A percentile compares a stretch with the other conserved stretches of the same genome.
These are phyloP conservation scores for Neogale vison DNA, from an alignment of 2,113 vertebrate genomes.

Conservation along the genomic window DNA sequence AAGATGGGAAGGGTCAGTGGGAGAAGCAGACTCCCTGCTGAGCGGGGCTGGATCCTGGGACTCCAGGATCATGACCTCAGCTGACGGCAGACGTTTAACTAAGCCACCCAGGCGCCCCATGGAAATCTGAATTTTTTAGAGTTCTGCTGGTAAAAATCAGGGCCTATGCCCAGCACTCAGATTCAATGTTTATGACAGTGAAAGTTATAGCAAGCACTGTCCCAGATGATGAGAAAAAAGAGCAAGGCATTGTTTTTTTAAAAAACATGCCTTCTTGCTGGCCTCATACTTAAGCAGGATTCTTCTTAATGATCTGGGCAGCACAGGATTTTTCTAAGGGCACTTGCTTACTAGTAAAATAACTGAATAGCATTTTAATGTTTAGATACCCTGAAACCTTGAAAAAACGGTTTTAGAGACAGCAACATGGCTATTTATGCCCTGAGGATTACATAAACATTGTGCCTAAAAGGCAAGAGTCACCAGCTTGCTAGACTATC, in stretches of 20 bases:
- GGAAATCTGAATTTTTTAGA: not conserved
- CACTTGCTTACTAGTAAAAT: slow-evolving; percentile 40
- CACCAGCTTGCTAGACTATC: slow-evolving; percentile 8
- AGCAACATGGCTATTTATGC: not conserved
- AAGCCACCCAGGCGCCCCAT: not conserved
- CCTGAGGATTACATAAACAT: not conserved
- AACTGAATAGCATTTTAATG: slow-evolving; percentile 49
- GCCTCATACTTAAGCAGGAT: not conserved
- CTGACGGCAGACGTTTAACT: not conserved
- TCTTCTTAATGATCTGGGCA: slow-evolving; percentile 5
- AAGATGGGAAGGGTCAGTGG: not conserved
- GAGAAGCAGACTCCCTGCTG: not conserved
- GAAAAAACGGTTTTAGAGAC: slow-evolving; percentile 33
- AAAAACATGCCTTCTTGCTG: not conserved
- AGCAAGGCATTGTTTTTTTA: not conserved
- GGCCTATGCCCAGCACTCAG: not conserved
- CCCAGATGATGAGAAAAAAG: not conserved
- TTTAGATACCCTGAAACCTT: slow-evolving; percentile 44
- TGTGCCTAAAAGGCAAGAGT: not conserved
- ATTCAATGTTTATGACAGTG: not conserved
- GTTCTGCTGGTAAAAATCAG: not conserved
- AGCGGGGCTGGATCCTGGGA: not conserved
- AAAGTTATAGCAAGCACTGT: not conserved
- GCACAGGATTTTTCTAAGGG: not conserved
- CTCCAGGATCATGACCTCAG: not conserved